Conservation (phyloP, 2,113 vertebrate genomes). For the Cyanoramphus novaezelandiae region DNA sequence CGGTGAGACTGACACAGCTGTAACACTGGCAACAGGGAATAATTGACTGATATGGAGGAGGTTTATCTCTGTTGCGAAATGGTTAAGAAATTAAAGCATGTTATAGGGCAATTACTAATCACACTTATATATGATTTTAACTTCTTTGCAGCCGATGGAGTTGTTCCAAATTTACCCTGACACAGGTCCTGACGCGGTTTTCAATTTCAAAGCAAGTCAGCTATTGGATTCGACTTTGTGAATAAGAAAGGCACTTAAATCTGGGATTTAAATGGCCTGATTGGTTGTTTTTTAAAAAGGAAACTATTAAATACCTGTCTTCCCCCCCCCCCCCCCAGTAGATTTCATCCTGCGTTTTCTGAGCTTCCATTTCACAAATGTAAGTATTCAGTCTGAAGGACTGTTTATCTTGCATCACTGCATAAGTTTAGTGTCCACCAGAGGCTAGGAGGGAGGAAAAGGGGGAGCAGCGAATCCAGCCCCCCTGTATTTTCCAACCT, state of each 20-base stretch:
- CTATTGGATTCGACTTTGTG: neutral
- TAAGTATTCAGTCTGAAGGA: neutral
- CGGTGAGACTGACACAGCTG: neutral
- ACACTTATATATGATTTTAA: neutral
- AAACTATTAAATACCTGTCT: neutral
- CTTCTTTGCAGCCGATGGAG: neutral
- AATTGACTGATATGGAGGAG: neutral
- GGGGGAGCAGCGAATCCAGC: neutral
- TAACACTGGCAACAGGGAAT: neutral
- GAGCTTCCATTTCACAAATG: neutral
- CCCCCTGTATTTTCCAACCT: neutral
- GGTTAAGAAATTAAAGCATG: slow-evolving; percentile 41
- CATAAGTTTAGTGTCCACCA: slow-evolving; percentile 15
- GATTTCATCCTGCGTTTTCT: neutral
- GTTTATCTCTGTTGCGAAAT: neutral
- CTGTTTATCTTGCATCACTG: neutral
- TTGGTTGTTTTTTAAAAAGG: neutral
- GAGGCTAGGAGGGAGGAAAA: neutral
- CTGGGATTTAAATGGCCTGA: neutral
- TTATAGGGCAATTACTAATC: neutral
- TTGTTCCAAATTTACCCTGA: neutral
- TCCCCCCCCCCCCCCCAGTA: neutral
- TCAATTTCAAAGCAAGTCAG: slow-evolving; percentile 11
- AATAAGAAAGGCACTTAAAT: slow-evolving; percentile 4
- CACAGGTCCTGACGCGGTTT: neutral